phyloP scores from a whole-genome alignment of 2,113 vertebrate genomes.

The Abramis brama region DNA sequence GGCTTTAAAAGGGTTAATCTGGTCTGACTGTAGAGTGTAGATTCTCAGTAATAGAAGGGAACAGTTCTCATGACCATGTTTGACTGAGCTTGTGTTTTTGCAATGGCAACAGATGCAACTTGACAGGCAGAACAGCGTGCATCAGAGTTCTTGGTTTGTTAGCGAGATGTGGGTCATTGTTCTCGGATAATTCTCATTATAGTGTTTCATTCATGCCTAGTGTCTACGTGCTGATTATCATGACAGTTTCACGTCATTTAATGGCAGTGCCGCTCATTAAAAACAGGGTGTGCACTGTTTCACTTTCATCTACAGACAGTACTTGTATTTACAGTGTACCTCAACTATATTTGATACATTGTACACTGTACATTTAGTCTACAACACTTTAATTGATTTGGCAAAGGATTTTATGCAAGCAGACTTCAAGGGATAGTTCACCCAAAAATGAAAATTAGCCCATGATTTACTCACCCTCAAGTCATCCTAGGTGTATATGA shows the following conservation, averaged over 20 bases:
- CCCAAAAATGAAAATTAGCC: too few relatives aligned
- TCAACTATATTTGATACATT: not conserved
- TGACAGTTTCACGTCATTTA: not conserved
- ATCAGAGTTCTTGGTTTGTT: not conserved
- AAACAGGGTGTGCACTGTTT: not conserved
- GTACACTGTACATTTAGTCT: not conserved
- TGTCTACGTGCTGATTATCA: slow-evolving; percentile 64
- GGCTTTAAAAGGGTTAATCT: not conserved
- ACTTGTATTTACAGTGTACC: not conserved
- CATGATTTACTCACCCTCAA: too few relatives aligned
- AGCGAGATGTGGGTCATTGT: slow-evolving; percentile 60
- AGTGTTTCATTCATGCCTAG: slow-evolving; percentile 51
- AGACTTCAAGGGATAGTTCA: too few relatives aligned
- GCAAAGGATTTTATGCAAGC: not conserved
- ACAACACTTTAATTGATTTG: not conserved
- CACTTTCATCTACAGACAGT: not conserved
- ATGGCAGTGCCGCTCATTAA: not conserved
- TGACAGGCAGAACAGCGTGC: slow-evolving; percentile 18
- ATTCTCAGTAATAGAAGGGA: not conserved
- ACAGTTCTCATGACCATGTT: slow-evolving; percentile 14
- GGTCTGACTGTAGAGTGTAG: not conserved
- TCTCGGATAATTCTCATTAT: slow-evolving; percentile 50
- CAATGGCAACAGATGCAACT: not conserved
- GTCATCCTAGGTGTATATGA: too few relatives aligned
- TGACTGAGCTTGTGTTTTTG: slow-evolving; percentile 4